Percentiles rank a stretch among this genome's conserved stretches.
These are phyloP conservation scores for Hydractinia echinata DNA, from an alignment of 30 jellyfish, hydroid and myxozoan genomes.

Conservation along the genomic window DNA sequence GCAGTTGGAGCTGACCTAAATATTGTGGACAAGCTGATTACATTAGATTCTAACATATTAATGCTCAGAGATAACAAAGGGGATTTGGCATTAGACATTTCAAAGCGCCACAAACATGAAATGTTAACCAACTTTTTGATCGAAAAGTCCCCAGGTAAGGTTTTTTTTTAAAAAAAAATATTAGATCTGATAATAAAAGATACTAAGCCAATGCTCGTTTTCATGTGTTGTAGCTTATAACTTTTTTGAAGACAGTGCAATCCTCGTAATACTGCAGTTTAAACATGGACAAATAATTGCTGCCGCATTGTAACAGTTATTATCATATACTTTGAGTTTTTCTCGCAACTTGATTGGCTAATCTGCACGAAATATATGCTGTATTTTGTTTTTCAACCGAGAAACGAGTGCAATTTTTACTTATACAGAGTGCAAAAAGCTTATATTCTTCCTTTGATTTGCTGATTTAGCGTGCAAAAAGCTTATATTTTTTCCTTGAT, in stretches of 20 bases:
- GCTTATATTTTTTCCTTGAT: too few relatives aligned
- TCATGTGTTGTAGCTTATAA: not conserved
- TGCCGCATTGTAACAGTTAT: too few relatives aligned
- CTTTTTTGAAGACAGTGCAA: not conserved
- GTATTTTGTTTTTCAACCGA: too few relatives aligned
- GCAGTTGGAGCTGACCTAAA: not conserved
- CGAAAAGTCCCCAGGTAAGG: not conserved
- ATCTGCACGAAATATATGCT: too few relatives aligned
- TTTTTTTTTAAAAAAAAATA: not conserved
- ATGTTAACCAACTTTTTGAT: not conserved
- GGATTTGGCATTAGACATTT: not conserved
- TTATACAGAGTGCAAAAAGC: too few relatives aligned
- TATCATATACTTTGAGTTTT: too few relatives aligned
- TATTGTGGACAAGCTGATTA: not conserved
- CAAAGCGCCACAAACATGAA: not conserved
- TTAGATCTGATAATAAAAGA: not conserved
- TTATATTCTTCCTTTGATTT: too few relatives aligned
- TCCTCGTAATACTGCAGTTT: too few relatives aligned
- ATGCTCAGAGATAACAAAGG: not conserved
- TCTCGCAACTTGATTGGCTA: too few relatives aligned
- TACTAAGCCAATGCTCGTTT: not conserved
- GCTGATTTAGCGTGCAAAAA: too few relatives aligned
- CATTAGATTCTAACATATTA: not conserved
- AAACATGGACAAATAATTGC: too few relatives aligned
- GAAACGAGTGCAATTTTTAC: too few relatives aligned